A percentile compares a stretch with the other conserved stretches of the same genome.
Conservation (phyloP, 2,888 invertebrate species). For the Sericinus montela region DNA sequence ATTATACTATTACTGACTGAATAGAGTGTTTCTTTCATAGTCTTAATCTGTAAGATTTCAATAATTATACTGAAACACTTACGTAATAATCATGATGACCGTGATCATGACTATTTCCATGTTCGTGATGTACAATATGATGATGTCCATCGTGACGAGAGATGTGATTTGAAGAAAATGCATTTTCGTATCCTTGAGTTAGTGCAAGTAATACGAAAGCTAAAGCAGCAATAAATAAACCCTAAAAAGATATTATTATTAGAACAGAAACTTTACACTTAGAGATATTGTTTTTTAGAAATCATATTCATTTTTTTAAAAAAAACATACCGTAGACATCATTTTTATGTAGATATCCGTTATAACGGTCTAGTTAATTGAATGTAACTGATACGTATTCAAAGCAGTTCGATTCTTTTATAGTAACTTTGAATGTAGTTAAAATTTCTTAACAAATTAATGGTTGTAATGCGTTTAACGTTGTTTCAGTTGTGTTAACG, state of each 20-base stretch:
- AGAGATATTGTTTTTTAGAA: too few relatives aligned
- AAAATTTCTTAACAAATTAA: neutral
- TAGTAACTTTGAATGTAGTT: neutral
- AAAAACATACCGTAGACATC: too few relatives aligned
- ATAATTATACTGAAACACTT: neutral
- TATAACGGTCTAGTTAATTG: neutral
- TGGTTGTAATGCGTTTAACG: neutral
- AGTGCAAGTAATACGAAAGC: conserved; percentile 5
- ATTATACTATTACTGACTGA: too few relatives aligned
- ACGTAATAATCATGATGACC: conserved; percentile 60
- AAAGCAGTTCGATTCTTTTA: neutral
- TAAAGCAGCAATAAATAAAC: neutral
- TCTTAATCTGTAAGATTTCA: too few relatives aligned
- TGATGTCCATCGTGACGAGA: conserved; percentile 31
- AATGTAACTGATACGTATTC: neutral
- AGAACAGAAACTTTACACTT: too few relatives aligned
- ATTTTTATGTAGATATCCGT: too few relatives aligned
- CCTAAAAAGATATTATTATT: too few relatives aligned
- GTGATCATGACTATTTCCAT: conserved; percentile 23
- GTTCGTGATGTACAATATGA: conserved; percentile 23
- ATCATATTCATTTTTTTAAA: too few relatives aligned
- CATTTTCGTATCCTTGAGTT: conserved; percentile 27
- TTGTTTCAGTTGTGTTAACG: too few relatives aligned
- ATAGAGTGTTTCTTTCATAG: too few relatives aligned
- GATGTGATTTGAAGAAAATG: conserved; percentile 33